Percentiles rank a stretch among this genome's conserved stretches.
phyloP scores from a whole-genome alignment of 2,113 vertebrate genomes.

The Montifringilla adamsi region DNA sequence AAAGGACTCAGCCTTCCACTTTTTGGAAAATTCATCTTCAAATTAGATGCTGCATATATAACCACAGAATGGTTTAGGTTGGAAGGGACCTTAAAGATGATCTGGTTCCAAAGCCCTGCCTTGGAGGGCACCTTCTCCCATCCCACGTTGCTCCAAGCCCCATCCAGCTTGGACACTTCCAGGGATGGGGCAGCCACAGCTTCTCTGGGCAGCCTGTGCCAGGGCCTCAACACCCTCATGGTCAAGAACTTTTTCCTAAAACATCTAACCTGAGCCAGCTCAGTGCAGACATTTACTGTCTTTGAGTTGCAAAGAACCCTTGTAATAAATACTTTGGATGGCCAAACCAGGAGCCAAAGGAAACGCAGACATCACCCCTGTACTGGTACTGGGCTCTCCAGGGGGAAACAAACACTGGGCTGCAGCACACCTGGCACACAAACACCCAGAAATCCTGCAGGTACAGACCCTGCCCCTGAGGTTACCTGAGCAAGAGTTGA shows the following conservation, averaged over 20 bases:
- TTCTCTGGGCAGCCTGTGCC: neutral
- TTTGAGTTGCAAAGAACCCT: neutral
- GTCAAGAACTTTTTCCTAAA: neutral
- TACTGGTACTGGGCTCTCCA: neutral
- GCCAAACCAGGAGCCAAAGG: neutral
- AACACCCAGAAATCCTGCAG: neutral
- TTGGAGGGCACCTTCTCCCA: no score
- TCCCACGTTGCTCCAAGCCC: neutral
- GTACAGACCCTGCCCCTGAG: neutral
- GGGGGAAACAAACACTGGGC: fast-evolving
- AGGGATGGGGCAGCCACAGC: neutral
- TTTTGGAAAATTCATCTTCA: neutral
- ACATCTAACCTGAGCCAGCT: neutral
- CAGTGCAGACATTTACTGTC: neutral
- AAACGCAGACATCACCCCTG: fast-evolving
- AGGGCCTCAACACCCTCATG: neutral
- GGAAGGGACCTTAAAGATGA: neutral
- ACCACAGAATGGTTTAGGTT: neutral
- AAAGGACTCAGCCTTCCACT: neutral
- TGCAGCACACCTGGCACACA: no score
- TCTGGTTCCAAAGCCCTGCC: neutral
- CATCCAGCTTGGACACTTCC: neutral
- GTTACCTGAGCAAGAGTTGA: neutral
- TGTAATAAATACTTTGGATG: neutral
- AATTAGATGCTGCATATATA: neutral